Conservation (phyloP, 2,888 invertebrate genomes). For the Aphodius granarius region DNA sequence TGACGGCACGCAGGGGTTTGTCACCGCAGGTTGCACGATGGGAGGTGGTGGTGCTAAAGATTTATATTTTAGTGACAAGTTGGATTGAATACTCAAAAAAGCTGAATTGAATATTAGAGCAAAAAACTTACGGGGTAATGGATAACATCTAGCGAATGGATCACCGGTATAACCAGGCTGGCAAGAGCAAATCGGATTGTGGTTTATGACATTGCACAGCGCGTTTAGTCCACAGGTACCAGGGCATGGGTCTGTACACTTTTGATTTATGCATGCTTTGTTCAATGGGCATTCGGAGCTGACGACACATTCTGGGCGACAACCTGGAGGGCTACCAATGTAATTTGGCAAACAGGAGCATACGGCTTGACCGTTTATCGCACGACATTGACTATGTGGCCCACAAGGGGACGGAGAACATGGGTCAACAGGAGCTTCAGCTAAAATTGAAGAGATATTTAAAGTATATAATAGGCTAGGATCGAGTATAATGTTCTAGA, state of each 20-base stretch:
- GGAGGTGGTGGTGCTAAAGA: conserved; percentile 42
- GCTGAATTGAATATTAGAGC: background rate
- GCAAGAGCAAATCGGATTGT: conserved; percentile 73
- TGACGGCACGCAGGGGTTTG: conserved; percentile 59
- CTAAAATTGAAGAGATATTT: conserved; percentile 55
- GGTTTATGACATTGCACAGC: conserved; percentile 71
- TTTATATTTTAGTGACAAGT: conserved; percentile 12
- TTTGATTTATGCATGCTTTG: conserved; percentile 68
- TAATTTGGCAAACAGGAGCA: conserved; percentile 72
- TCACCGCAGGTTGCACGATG: conserved; percentile 38
- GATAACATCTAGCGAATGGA: conserved; percentile 54
- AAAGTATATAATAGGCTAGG: conserved; percentile 5
- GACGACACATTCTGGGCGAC: conserved; percentile 69
- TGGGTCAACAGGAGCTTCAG: conserved; percentile 46
- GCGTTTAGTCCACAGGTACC: conserved; percentile 72
- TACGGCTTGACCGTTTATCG: conserved; percentile 66
- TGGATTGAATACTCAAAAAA: background rate
- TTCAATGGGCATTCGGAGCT: conserved; percentile 66
- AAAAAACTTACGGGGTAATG: conserved; percentile 47
- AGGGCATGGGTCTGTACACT: conserved; percentile 72
- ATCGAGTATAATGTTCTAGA: too few relatives aligned
- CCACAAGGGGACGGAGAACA: conserved; percentile 77
- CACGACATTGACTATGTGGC: conserved; percentile 77
- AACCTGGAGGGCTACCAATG: conserved; percentile 68
- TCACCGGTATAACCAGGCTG: conserved; percentile 59